Conservation (phyloP, 2,797 vertebrate genomes). For the Nyctibius grandis region DNA sequence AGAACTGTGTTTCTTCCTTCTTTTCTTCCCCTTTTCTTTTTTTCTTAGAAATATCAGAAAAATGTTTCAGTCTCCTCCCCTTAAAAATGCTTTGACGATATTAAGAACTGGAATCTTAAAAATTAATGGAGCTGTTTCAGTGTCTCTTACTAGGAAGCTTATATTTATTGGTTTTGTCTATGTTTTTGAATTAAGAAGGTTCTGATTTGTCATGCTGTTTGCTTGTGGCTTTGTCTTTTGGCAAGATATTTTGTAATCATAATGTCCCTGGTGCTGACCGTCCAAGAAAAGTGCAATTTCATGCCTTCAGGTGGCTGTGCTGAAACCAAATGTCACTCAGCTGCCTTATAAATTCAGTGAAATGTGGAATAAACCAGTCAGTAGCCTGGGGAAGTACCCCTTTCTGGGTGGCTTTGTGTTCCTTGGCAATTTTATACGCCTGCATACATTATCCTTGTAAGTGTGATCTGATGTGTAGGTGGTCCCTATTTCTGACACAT, state of each 20-base stretch:
- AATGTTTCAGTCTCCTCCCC: not conserved
- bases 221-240: not conserved
- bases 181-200: not conserved
- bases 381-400: conserved; percentile 40
- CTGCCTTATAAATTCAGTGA: conserved; percentile 6
- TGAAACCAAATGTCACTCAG: conserved; percentile 32
- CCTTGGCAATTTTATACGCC: conserved; percentile 19
- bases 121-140: not conserved
- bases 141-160: not conserved
- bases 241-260: not conserved
- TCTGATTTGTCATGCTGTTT: not conserved
- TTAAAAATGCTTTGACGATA: not conserved
- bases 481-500: conserved; percentile 57
- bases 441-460: conserved; percentile 53
- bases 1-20: not conserved
- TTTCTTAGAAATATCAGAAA: not conserved
- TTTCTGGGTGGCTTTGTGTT: conserved; percentile 52
- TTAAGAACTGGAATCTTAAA: not conserved
- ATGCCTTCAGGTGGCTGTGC: conserved; percentile 40
- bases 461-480: conserved; percentile 57
- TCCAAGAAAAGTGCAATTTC: not conserved
- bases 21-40: not conserved
- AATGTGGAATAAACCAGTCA: conserved; percentile 35
- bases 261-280: not conserved
- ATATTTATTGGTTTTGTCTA: not conserved